Base-by-base conservation (phyloP, 2,797 vertebrate genomes). In the Acanthurus tractus region DNA sequence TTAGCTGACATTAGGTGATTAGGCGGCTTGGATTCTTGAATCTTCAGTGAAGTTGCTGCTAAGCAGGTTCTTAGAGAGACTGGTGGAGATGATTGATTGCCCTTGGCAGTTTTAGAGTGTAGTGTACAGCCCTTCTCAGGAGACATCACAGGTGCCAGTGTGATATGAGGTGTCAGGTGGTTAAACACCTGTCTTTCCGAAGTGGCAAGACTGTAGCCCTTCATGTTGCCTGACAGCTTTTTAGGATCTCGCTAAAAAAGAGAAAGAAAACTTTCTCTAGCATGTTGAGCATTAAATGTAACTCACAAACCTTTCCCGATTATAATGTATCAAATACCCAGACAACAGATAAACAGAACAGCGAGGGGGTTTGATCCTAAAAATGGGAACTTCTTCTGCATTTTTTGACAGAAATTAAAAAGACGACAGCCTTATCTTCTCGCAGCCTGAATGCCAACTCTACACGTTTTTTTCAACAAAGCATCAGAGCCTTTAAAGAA, bases 101-200 rank as follows among this genome's bases (percentile, higher is more conserved):
- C 49, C 82, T 55, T 70, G 72, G 67, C 55, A 56, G 55, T 57
- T 78, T 59, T 34, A 63, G 58, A 77, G 65, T 42, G 40, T 54
- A 55, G 53, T 48, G 42, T 70, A 42, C 23, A 62, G 70, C 52
- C 20, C 52, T 70, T 14, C 54, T 65, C 50, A 36, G 56, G 70
- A 84, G 70, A 56, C 61, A 65, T 78, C 62, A 58, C 65, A 74
- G 77, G 63, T 82, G 67, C 22, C 56, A 53, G 48, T 61, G 74
- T 73, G 70, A 80, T 79, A 61, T 53, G 74, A 84, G 38, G 62
- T 79, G 75, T 63, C 61, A 70, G 56, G 34, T 57, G 68, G 56
- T 79, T 79, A 72, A 75, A 82, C 29, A 50, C 44, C 56, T 70
- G 73, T 71, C 62, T 70, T 13, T 79, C 34, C 13, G 3, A 61